Evolutionary conservation across 2,113 vertebrate species (phyloP), one percentile per base, ranked within the genome.

Genomic region (Blennius ocellaris): DNA sequence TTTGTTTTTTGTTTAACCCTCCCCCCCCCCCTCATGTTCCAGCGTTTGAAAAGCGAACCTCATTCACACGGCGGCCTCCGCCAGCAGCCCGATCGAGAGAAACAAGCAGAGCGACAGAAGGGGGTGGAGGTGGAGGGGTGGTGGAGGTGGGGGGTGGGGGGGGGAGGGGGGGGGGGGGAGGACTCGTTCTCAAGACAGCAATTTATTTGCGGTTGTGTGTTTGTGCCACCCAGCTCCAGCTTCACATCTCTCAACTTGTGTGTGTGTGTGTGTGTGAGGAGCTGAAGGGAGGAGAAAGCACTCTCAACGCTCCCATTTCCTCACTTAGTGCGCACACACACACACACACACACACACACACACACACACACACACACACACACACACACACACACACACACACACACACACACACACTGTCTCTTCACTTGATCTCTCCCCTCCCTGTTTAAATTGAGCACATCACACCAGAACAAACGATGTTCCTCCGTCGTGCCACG

Each of bases 381-480:
- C 53, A 45, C 59, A 57, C 59, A 39, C 45, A 68, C 53, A 65
- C 49, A 72, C 62, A 79, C 57, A 38, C 63, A 58, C 50, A 21
- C 44, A 58, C 53, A 65, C 49, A 72, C 62, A 79, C 57, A 38
- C 63, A 58, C 50, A 21, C 44, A 58, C 66, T 64, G 45, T 21
- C 41, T 76, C 59, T 50, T 82, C 70, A 78, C 78, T 83, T 78
- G 59, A 73, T 80, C 74, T 62, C 71, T 73, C 48, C 75, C 70
- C 65, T 80, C 72, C 79, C 73, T 90, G 78, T 89, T 90, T 84
- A 87, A 88, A 87, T 86, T 84, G 75, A 72, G 80, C 92, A 87
- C 86, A 88, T 91, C 83, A 83, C 86, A 87, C 85, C 77, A 92
- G 80, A 92, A 89, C 83, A 90, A 89, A 91, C 74, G 60, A 67